Evolutionary conservation across 2,113 vertebrate genomes (phyloP), one percentile per base, ranked within the genome.

Genomic region (Halcyon malimbica): DNA sequence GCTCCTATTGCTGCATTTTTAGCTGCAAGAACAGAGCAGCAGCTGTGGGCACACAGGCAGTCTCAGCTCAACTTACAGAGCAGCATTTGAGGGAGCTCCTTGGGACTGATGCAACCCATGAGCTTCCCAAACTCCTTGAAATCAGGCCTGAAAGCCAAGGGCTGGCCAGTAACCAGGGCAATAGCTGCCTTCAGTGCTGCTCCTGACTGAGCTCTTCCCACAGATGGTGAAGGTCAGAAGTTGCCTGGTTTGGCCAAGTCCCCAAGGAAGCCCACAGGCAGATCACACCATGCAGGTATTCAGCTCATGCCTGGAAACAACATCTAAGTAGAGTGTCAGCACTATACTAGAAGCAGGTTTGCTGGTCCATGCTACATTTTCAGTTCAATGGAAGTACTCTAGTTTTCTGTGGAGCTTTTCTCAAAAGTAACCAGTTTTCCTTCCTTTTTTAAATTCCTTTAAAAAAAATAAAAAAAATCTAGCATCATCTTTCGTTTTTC

Each of bases 231-330:
- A 20, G 25, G 48, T 9, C 41, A n/a, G 54, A 48, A 63, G 71
- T 2, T 41, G 41, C 16, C 4, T 3, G n/a, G 16, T 41, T 39
- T 0, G 0, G 24, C 46, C 24, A 48, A 69, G 71, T 41, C 48
- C 41, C 70, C 35, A 48, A 76, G 63, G 46, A n/a, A 90, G n/a
- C 19, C 62, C 56, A 41, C 1, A 5, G 79, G 39, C n/a, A 35
- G 46, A 62, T 20, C 46, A 35, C 48, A 56, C 9, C 24, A n/a
- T 4, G 13, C 0, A 2, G 29, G 29, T 25, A 26, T 67, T 46
- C 75, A 74, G 53, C 28, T 67, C 4, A 0, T 53, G 68, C 68
- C 19, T 31, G 44, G 74, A 85, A 73, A 59, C 0, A 2, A 33
- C n/a, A 26, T 26, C n/a, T 69, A 11, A 78, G 48, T 20, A 29